phyloP scores from a whole-genome alignment of 1,140 invertebrate species.

The Anastrepha ludens region DNA sequence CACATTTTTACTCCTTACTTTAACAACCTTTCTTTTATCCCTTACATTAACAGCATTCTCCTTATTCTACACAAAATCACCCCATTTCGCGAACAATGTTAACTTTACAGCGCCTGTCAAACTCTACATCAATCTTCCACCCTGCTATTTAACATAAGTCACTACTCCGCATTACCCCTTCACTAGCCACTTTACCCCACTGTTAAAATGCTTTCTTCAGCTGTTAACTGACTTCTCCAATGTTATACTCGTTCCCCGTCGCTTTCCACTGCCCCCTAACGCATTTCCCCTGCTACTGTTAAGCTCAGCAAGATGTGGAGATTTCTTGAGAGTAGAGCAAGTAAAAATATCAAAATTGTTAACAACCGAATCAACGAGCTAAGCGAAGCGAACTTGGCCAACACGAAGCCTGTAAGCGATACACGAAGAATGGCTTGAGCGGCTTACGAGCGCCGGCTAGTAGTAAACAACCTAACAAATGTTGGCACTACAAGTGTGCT shows the following conservation, averaged over 20 bases:
- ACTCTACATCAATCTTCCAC: not conserved
- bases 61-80: slow-evolving; percentile 26
- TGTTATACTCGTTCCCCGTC: not conserved
- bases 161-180: not conserved
- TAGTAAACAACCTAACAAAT: not conserved
- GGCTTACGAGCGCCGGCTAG: not conserved
- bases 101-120: not conserved
- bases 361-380: not conserved
- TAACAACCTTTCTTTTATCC: not conserved
- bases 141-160: not conserved
- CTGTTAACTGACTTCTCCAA: slow-evolving; percentile 8
- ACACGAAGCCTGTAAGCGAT: not conserved
- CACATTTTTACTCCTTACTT: not conserved
- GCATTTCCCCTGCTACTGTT: not conserved
- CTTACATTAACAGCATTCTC: slow-evolving; percentile 2
- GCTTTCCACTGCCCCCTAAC: not conserved
- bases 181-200: not conserved
- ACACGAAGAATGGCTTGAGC: slow-evolving; percentile 1
- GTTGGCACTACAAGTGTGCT: slow-evolving; percentile 22
- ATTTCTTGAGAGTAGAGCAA: not conserved
- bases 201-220: not conserved
- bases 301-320: slow-evolving; percentile 1
- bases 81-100: not conserved
- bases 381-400: slow-evolving; percentile 13
- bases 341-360: not conserved